Percentiles rank a stretch among this genome's conserved stretches.
These are phyloP conservation scores for Plumapathes pennacea DNA, from an alignment of 92 coral and sea anemone species.

Conservation along the genomic window DNA sequence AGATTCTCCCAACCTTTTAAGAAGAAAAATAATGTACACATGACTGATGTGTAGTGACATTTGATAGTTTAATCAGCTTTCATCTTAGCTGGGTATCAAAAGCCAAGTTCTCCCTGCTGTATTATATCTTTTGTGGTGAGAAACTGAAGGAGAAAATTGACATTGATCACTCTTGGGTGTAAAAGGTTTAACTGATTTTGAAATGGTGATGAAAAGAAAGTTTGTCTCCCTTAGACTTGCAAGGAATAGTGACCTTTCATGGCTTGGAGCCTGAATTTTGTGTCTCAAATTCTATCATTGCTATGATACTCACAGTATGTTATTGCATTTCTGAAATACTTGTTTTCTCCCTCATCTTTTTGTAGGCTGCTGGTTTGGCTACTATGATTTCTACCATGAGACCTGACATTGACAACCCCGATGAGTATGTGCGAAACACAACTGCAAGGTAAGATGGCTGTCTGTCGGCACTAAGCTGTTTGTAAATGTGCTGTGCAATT, in stretches of 20 bases:
- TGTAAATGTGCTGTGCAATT: too few species aligned
- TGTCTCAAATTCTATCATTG: background rate
- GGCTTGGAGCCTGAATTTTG: background rate
- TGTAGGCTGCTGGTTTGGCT: conserved; percentile 98
- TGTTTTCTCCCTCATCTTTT: background rate
- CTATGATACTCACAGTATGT: background rate
- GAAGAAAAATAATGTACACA: too few species aligned
- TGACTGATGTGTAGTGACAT: too few species aligned
- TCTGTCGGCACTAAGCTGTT: too few species aligned
- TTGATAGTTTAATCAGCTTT: background rate
- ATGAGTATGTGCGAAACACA: conserved; percentile 99
- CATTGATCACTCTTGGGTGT: too few species aligned
- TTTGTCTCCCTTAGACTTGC: too few species aligned
- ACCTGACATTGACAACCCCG: conserved; percentile 99
- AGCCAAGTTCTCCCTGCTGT: too few species aligned
- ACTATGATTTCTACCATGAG: conserved; percentile 99
- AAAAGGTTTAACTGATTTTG: background rate
- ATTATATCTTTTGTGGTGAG: too few species aligned
- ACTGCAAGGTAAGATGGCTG: conserved; percentile 83
- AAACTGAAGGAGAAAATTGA: too few species aligned
- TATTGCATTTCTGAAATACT: background rate
- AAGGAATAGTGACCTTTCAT: too few species aligned
- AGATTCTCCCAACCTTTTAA: too few species aligned
- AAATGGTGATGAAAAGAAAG: background rate
- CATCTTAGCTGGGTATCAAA: too few species aligned